Evolutionary conservation across 2,797 vertebrate species (phyloP).

Genomic region (Lepilemur ruficaudatus): DNA sequence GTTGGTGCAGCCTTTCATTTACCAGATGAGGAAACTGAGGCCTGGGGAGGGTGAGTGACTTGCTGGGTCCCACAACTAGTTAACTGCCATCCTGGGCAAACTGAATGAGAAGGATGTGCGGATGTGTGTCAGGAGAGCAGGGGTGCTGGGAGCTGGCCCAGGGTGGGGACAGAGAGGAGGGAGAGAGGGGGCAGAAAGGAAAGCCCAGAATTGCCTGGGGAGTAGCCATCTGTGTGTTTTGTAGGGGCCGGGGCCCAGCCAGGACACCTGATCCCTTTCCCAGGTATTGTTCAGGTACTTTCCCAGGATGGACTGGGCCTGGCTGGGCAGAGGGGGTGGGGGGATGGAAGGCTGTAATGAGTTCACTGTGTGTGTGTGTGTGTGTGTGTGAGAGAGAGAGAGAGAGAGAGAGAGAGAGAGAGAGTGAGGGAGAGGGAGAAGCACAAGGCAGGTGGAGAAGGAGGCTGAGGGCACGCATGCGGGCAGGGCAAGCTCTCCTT

Average conservation of each 20-base stretch:
- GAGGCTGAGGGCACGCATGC: neutral
- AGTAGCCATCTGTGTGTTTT: slow-evolving; percentile 74
- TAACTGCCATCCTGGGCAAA: neutral
- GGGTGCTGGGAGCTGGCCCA: neutral
- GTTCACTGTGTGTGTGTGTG: neutral
- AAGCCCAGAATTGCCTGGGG: slow-evolving; percentile 53
- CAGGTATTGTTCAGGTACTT: slow-evolving; percentile 66
- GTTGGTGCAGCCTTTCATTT: neutral
- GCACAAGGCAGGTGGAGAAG: neutral
- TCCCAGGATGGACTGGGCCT: slow-evolving; percentile 60
- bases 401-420: neutral
- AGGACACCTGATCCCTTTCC: slow-evolving; percentile 65
- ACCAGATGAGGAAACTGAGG: neutral
- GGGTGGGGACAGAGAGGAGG: neutral
- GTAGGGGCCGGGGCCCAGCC: neutral
- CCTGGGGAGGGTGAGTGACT: neutral
- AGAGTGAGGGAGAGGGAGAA: neutral
- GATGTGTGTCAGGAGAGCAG: neutral
- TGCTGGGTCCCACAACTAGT: neutral
- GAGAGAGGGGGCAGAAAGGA: neutral
- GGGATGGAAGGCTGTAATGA: neutral
- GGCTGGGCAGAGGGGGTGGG: neutral
- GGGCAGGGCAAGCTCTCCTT: rapidly evolving
- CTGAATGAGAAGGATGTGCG: neutral
- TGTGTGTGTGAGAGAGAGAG: neutral